Conservation (phyloP, 2,888 invertebrate genomes). For the Chaitophorus viminalis region DNA sequence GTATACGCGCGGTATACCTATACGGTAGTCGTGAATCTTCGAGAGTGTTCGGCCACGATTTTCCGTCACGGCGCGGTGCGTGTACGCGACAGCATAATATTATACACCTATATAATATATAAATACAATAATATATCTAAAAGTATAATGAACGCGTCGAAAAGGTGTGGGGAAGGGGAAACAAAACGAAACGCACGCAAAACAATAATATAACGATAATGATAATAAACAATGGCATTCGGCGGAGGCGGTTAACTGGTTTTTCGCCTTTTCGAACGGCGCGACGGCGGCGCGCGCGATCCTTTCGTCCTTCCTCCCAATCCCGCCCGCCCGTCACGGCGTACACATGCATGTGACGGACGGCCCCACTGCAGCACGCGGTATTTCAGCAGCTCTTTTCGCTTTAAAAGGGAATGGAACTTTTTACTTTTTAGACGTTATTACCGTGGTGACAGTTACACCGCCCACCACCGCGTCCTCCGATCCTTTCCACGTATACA, state of each 20-base stretch:
- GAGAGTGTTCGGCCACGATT: not conserved
- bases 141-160: conserved; percentile 41
- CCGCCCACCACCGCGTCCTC: no score
- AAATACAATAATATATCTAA: no score
- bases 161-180: not conserved
- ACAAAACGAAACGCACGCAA: conserved; percentile 9
- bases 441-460: conserved; percentile 55
- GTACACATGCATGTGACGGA: conserved; percentile 16
- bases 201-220: not conserved
- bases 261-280: conserved; percentile 58
- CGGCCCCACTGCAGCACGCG: not conserved
- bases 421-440: conserved; percentile 60
- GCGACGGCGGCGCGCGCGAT: not conserved
- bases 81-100: no score
- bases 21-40: not conserved
- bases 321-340: not conserved
- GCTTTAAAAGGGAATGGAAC: conserved; percentile 55
- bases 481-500: no score
- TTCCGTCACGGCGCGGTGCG: no score
- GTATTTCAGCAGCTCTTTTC: not conserved
- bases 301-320: not conserved
- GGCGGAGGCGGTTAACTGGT: conserved; percentile 49
- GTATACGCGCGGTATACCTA: no score
- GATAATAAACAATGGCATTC: conserved; percentile 51
- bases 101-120: no score